Evolutionary conservation across 2,888 invertebrate genomes (phyloP), one percentile per base, ranked within the genome.

Genomic region (Anthophora plumipes): DNA sequence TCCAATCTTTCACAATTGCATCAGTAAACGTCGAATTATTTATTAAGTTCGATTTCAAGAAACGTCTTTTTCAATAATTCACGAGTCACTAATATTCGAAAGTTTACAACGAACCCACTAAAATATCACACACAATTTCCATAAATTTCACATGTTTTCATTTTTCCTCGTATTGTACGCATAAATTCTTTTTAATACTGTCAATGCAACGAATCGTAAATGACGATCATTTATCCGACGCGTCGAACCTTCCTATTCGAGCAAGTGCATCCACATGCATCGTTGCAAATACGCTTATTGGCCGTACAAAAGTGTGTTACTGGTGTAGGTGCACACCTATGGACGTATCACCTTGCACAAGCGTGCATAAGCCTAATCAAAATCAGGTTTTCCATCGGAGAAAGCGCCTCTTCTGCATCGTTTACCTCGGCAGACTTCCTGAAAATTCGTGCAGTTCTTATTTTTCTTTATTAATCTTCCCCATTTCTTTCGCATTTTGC

Each of bases 371-470:
- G 61, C 68, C 75, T 77, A 78, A 85, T 88, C 69, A 80, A 77
- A 88, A 88, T 87, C 86, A 70, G 83, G 82, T 88, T 88, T 85
- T 81, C 84, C 77, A 80, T 71, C 66, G 80, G 88, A 83, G 88
- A 88, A 88, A 88, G 88, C 84, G 87, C 55, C 81, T 84, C 88
- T 80, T 87, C 83, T 79, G 74, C 81, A 80, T 88, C 81, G 80
- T 69, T 83, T 67, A 59, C 63, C 52, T 69, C 54, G 52, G 4
- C 66, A 37, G 22, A 48, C 75, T 85, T 84, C 84, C 79, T 80
- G 79, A 82, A n/a, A 81, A 59, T 63, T 43, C 63, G 41, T 39
- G 11, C 39, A 41, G 12, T 46, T n/a, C 11, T 17, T 43, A 67
- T 75, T 75, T 31, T 48, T 64, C 41, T 52, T n/a, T 39, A 22